Conservation (phyloP, 2,113 vertebrate species). For the Neolamprologus devosi region DNA sequence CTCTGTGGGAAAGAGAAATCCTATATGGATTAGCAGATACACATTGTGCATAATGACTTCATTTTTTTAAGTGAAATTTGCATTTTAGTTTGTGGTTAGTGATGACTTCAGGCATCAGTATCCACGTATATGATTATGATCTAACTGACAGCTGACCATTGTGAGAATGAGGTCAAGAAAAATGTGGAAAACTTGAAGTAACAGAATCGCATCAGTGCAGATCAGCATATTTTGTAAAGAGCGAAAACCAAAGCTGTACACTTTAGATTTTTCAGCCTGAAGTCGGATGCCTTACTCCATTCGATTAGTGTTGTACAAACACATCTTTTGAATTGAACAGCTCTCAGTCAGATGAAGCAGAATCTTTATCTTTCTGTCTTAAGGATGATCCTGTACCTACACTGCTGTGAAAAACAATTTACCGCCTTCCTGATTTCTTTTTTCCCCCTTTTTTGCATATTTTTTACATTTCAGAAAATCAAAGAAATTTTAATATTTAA, state of each 20-base stretch:
- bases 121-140: neutral
- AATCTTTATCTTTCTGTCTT: neutral
- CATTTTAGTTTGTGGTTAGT: neutral
- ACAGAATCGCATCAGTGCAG: neutral
- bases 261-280: neutral
- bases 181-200: neutral
- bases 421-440: neutral
- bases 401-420: neutral
- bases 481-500: neutral
- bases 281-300: neutral
- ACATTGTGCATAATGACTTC: neutral
- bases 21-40: neutral
- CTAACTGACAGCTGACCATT: neutral
- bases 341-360: neutral
- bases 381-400: neutral
- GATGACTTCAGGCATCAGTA: neutral
- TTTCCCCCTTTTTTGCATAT: rapidly evolving
- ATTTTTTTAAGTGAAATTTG: neutral
- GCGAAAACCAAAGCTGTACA: neutral
- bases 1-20: slow-evolving; percentile 11
- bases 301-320: neutral
- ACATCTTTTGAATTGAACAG: neutral
- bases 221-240: neutral
- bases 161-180: neutral
- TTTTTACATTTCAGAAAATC: rapidly evolving